phyloP scores from a whole-genome alignment of 2,113 vertebrate species.

The Calypte anna region DNA sequence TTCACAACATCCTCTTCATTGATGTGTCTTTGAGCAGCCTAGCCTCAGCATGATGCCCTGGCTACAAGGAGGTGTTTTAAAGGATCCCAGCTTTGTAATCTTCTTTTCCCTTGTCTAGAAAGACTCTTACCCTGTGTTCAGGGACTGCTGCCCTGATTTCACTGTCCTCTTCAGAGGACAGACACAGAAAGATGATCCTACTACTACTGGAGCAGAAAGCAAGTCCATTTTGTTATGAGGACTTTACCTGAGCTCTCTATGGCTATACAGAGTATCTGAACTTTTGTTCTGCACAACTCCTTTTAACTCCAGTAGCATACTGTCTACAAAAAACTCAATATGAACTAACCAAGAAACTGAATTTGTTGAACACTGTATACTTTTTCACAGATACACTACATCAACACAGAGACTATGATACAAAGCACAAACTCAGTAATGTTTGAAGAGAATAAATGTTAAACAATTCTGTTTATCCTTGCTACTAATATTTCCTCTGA shows the following conservation, averaged over 20 bases:
- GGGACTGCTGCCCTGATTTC: neutral
- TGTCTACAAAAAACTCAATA: neutral
- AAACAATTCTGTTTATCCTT: slow-evolving; percentile 22
- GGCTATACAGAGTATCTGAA: neutral
- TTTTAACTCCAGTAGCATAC: neutral
- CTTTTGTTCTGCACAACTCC: neutral
- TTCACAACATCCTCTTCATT: neutral
- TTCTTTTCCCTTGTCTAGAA: neutral
- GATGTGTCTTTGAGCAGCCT: neutral
- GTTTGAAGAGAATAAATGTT: neutral
- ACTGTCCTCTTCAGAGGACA: neutral
- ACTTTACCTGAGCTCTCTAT: neutral
- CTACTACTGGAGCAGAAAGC: neutral
- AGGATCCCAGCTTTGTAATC: neutral
- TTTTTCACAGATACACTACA: neutral
- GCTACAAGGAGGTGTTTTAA: neutral
- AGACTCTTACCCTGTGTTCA: neutral
- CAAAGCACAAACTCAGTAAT: neutral
- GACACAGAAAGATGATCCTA: neutral
- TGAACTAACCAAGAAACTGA: neutral
- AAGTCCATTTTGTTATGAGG: neutral
- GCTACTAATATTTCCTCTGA: slow-evolving; percentile 23
- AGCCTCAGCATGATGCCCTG: neutral
- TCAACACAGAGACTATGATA: neutral
- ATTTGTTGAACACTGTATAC: neutral